Base-by-base conservation (phyloP, 1,140 invertebrate genomes). In the Lysiphlebus fabarum region DNA sequence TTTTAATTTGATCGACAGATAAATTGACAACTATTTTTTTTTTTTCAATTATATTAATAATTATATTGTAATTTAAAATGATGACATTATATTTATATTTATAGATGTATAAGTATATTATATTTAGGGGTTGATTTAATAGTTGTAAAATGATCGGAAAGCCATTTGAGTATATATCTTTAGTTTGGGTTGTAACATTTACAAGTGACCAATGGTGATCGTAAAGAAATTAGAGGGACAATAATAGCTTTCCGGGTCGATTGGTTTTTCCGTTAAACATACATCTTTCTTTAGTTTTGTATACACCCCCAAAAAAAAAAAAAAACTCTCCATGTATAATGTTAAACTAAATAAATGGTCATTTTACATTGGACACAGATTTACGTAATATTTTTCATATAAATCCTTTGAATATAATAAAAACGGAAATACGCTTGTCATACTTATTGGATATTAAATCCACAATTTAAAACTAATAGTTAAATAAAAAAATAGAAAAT, bases 141-240 rank as follows among this genome's bases (percentile, higher is more conserved):
- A 4, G 5, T n/a, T 44, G 40, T 33, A 55, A 55, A 57, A 42
- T 53, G 36, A 44, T 41, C 2, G 38, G 17, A 54, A 53, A 43
- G 26, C 33, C 43, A 45, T 54, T 50, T 42, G 12, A 37, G 5
- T 48, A 9, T 58, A 58, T 55, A 44, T 44, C 44, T 43, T 70
- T 62, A 63, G 59, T 62, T 63, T 38, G 37, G 43, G 61, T 67
- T 64, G 66, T 63, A 64, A 72, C 68, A 74, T 71, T 76, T 73
- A 79, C 72, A 74, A 78, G 76, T 72, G 70, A 71, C 71, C 17
- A 34, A 72, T 71, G 70, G 68, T 66, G 74, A 78, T 79, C 74
- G 75, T 77, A 79, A 79, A 79, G 76, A 79, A 79, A 78, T 79
- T 79, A 79, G 74, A 75, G 75, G 72, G 74, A 50, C 33, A 34